Base-by-base conservation (phyloP, 1,140 invertebrate species). In the Monochamus saltuarius region DNA sequence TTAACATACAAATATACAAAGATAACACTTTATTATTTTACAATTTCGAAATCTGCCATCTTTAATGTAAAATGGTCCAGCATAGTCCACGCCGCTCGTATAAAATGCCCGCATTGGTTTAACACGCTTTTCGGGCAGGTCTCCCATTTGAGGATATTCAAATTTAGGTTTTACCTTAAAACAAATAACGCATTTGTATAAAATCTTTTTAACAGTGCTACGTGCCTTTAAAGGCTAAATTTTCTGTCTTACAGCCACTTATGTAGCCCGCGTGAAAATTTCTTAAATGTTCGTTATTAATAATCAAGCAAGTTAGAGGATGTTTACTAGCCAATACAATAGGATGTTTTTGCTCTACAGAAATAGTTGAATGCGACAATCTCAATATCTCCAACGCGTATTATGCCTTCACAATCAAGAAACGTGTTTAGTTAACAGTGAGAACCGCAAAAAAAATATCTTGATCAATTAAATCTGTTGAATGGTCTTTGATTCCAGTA, bases 21-120 rank as follows among this genome's bases (percentile, higher is more conserved):
- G 22, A 29, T 29, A 80, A 79, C 58, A 77, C 75, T 3, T 71
- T 76, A 11, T 73, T 72, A 54, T 73, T 73, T 50, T 78, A 78
- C n/a, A 66, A 73, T 38, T 70, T 72, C 8, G 77, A 60, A 43
- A 70, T 49, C 10, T 39, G 37, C 2, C 72, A 65, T 16, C 64
- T 35, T 34, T 73, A 73, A 37, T 73, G 53, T 39, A 73, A 45
- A 10, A 71, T 65, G 11, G n/a, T n/a, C n/a, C n/a, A n/a, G n/a
- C 79, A 67, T 56, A 80, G 75, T 35, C 75, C 45, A 22, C 72
- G 37, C 3, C 80, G 49, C 11, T 70, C 68, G 36, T 67, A 64
- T 17, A 79, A 46, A 56, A 78, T 78, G 0, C 66, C 69, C 45
- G 73, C 63, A 0, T 75, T 75, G 10, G 67, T 59, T 7, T 80